Evolutionary conservation across 2,888 invertebrate species (phyloP), one percentile per base, ranked within the genome.

Genomic region (Sinotaia quadrata): DNA sequence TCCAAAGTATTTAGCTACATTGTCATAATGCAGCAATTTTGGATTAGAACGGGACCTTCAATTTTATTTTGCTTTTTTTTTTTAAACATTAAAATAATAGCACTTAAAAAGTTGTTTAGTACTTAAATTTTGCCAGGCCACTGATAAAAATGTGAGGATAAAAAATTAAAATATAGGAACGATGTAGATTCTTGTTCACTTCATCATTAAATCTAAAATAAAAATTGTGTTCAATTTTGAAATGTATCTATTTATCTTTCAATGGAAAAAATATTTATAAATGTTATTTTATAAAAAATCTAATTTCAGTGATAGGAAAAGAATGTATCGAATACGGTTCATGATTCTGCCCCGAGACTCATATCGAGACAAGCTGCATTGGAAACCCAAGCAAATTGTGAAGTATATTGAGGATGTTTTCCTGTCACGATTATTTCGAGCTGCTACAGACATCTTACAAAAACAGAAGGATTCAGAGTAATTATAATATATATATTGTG

Each of bases 341-440:
- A n/a, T 24, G 15, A 37, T 65, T 31, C 33, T 65, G 15, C 65
- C 63, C 2, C 27, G n/a, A n/a, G 51, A 52, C 8, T 52, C n/a
- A 21, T 65, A 59, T 54, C 58, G 37, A 12, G 59, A 69, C 33
- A 69, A 65, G 44, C 31, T 65, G 24, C 8, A 57, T 3, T 27
- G 61, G 36, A 68, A 68, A 34, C 68, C 49, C 15, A 41, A 47
- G 18, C 34, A 44, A 21, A 51, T 65, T 12, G 33, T 56, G 21
- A 51, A n/a, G 31, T 18, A 41, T 34, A 33, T 56, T 2, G 56
- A 65, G 33, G 10, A 44, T 3, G 15, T 21, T 0, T 44, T 65
- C 29, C 21, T 65, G n/a, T 18, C 29, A 7, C 56, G 41, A 8
- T 29, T 65, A 7, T 52, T 18, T 7, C 27, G n/a, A 44, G 65